Conservation (phyloP, 2,888 invertebrate species). For the Heliconius cydno region DNA sequence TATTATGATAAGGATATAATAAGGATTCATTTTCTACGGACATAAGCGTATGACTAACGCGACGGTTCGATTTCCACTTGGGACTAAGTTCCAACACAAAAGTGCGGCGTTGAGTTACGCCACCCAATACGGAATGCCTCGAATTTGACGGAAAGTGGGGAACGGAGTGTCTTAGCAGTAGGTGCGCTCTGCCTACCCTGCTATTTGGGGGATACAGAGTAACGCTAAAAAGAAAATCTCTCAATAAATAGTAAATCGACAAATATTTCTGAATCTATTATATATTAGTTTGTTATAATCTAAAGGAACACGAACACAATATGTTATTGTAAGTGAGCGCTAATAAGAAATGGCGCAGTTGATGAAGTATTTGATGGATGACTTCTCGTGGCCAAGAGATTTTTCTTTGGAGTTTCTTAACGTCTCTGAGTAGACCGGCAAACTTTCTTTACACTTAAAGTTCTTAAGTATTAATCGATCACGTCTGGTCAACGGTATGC, state of each 20-base stretch:
- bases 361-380: constrained; percentile 72
- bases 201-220: no score
- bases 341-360: constrained; percentile 35
- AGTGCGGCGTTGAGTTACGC: no score
- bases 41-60: no score
- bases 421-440: constrained; percentile 63
- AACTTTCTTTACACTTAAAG: constrained; percentile 70
- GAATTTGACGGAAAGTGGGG: no score
- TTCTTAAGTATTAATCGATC: constrained; percentile 73
- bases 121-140: no score
- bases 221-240: no score
- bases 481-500: constrained; percentile 69
- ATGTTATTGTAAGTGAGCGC: constrained; percentile 32
- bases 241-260: neutral
- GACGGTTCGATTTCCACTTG: no score
- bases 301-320: constrained; percentile 24
- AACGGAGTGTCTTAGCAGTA: no score
- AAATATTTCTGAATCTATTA: neutral
- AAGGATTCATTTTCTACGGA: no score
- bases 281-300: neutral
- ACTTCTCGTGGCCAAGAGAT: constrained; percentile 61
- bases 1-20: no score
- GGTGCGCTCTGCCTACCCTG: no score
- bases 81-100: no score
- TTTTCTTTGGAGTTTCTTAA: constrained; percentile 69